phyloP scores from a whole-genome alignment of 2,888 invertebrate genomes.

The Pheosia tremula region DNA sequence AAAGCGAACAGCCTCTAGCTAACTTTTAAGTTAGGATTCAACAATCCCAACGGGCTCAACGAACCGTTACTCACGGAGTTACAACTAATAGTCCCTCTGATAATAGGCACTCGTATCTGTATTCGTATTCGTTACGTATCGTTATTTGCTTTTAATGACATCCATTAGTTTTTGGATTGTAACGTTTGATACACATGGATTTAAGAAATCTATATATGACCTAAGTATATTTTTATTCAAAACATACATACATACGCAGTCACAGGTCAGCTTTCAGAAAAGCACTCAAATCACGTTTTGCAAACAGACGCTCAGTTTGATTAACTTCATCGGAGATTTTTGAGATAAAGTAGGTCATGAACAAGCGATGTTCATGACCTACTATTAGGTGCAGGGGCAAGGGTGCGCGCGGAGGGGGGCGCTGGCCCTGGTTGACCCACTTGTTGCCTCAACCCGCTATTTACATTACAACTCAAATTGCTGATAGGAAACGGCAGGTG shows the following conservation, averaged over 20 bases:
- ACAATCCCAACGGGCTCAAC: constrained; percentile 16
- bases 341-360: constrained; percentile 80
- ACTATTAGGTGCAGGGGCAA: constrained; percentile 39
- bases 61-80: constrained; percentile 20
- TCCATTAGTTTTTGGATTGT: constrained; percentile 4
- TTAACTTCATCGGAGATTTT: constrained; percentile 53
- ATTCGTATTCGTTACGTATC: constrained; percentile 16
- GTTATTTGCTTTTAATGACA: constrained; percentile 10
- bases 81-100: constrained; percentile 17
- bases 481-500: constrained; percentile 58
- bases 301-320: constrained; percentile 40
- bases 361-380: constrained; percentile 76
- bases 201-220: neutral
- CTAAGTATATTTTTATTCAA: no score
- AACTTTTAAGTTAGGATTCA: constrained; percentile 19
- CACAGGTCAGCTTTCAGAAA: neutral
- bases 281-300: constrained; percentile 17
- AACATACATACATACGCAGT: no score
- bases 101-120: constrained; percentile 12
- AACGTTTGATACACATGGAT: constrained; percentile 3
- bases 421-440: constrained; percentile 75
- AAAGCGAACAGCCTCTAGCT: constrained; percentile 12
- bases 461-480: constrained; percentile 73
- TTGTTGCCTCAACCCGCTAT: constrained; percentile 77
- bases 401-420: constrained; percentile 32